phyloP scores from a whole-genome alignment of 1,140 invertebrate species.

The Carcinoscorpius rotundicauda region DNA sequence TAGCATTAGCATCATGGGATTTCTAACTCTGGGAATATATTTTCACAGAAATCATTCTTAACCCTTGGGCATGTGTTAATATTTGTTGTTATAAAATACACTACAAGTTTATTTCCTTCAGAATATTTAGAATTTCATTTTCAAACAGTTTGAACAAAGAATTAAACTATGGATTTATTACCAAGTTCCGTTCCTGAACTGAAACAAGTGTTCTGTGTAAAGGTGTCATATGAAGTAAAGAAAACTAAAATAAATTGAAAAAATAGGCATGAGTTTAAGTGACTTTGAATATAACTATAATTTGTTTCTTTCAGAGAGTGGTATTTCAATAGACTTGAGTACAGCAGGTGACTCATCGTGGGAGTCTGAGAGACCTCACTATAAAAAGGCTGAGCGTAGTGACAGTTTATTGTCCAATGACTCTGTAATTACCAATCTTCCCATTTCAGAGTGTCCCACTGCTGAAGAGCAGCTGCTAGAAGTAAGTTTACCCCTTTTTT shows the following conservation, averaged over 20 bases:
- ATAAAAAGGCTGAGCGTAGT: slow-evolving; percentile 19
- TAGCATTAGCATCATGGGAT: background rate
- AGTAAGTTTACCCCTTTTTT: no score
- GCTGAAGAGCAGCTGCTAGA: no score
- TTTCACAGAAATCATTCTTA: no score
- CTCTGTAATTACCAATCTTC: slow-evolving; percentile 2
- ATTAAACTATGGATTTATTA: no score
- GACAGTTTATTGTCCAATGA: slow-evolving; percentile 19
- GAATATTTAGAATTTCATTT: background rate
- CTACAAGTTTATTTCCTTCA: no score
- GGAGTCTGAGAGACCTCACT: slow-evolving; percentile 10
- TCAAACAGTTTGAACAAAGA: background rate
- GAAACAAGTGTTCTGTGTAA: no score
- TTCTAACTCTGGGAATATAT: no score
- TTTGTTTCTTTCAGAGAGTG: slow-evolving; percentile 13
- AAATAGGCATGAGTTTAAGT: background rate
- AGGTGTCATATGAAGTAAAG: no score
- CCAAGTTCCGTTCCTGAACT: no score
- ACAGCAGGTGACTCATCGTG: slow-evolving; percentile 14
- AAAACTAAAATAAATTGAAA: background rate
- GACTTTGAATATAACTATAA: background rate
- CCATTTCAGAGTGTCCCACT: no score
- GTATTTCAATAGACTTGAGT: slow-evolving; percentile 18
- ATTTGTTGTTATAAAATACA: no score
- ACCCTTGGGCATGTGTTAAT: no score